Base-by-base conservation (phyloP, 30 jellyfish, hydroid and myxozoan genomes). In the Hydractinia echinata region DNA sequence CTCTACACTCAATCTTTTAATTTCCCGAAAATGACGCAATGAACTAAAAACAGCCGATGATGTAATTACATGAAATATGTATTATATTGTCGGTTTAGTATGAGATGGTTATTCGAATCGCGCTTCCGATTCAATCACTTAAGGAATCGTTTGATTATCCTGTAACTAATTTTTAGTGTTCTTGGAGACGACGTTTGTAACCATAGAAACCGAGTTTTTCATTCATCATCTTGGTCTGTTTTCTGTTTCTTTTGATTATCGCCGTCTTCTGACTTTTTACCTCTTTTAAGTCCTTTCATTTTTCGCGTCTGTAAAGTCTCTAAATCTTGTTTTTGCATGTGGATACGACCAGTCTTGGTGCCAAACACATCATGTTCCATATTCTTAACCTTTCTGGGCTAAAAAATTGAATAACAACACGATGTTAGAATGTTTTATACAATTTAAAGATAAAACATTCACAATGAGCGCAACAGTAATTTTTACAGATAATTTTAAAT, bases 291-390 rank as follows among this genome's bases (percentile, higher is more conserved):
- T 13, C 96, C 97, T 51, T 90, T 90, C 76, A 70, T 52, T 83
- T 90, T 90, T 54, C 94, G 82, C 14, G 89, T 56, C 69, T 90
- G 97, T 20, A 90, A 72, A 61, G 74, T 85, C 62, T 77, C 88
- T 19, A 90, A 82, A 69, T 90, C 95, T 76, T 90, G 97, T 60
- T 82, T 66, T 66, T 90, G 94, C 97, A 90, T 90, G 76, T 90
- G 97, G 20, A 90, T 90, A 16, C 97, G 88, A 39, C 96, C 97
- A 10, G 97, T 90, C 67, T 82, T 90, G 49, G 97, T 90, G 54
- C 96, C 96, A 73, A 85, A 90, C 14, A 77, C 84, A 76, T 90
- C 95, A 18, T 82, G 95, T 50, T 82, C 97, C 18, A 90, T 58
- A 53, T 90, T 90, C 81, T 90, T 90, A 55, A 53, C 82, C 81